A percentile compares a stretch with the other conserved stretches of the same genome.
Evolutionary conservation across 2,113 vertebrate genomes (phyloP).

Genomic region (Mixornis gularis): DNA sequence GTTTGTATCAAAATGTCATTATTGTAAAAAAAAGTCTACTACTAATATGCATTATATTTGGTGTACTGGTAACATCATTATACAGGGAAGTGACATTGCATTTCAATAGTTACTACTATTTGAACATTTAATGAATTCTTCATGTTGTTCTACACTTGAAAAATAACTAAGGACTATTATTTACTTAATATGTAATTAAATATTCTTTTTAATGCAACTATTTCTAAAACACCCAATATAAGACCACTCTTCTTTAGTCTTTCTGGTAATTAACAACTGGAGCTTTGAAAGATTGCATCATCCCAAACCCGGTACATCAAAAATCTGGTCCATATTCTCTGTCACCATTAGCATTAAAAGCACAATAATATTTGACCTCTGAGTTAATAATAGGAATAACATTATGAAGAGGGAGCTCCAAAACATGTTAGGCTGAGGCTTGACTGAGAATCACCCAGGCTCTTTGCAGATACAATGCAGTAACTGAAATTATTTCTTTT

Average conservation of each 20-base stretch:
- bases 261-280: neutral
- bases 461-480: neutral
- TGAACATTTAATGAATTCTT: neutral
- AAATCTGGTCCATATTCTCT: neutral
- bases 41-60: neutral
- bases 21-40: neutral
- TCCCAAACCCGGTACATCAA: accelerated
- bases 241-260: neutral
- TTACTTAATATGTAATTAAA: neutral
- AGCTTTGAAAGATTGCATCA: neutral
- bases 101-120: neutral
- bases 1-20: neutral
- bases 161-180: neutral
- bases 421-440: neutral
- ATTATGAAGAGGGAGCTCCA: neutral
- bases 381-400: neutral
- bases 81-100: neutral
- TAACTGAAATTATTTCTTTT: neutral
- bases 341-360: neutral
- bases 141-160: neutral
- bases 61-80: neutral
- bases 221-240: neutral
- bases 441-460: neutral
- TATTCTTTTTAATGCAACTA: neutral
- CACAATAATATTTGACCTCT: neutral